These are phyloP conservation scores for Dysdera silvatica DNA, from an alignment of 1,140 invertebrate genomes.

Conservation along the genomic window DNA sequence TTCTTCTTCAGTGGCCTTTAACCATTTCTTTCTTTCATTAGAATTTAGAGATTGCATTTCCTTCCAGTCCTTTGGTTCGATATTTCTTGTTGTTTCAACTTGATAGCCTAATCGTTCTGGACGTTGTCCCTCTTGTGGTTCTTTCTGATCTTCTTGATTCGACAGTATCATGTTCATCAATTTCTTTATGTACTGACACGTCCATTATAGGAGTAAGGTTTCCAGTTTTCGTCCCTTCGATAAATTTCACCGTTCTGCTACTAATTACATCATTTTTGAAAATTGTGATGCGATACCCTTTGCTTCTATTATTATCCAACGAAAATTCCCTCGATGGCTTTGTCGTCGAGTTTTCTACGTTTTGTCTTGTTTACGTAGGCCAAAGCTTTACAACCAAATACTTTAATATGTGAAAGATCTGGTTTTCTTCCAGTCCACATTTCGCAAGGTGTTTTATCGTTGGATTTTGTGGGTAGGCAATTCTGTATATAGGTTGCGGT, in stretches of 20 bases:
- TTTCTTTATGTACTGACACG: no score
- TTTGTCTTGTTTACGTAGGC: conserved; percentile 27
- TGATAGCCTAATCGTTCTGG: no score
- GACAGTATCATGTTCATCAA: no score
- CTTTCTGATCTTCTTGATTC: no score
- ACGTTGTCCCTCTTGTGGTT: no score
- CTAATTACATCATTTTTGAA: neutral
- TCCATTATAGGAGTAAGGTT: no score
- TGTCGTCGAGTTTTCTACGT: conserved; percentile 10
- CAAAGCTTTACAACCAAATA: conserved; percentile 9
- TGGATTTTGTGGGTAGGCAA: conserved; percentile 14
- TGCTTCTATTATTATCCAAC: conserved; percentile 12
- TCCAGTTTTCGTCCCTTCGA: no score
- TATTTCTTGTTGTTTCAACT: no score
- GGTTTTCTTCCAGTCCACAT: neutral
- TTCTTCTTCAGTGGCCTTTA: no score
- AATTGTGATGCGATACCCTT: neutral
- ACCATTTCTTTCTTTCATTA: no score
- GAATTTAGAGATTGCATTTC: no score
- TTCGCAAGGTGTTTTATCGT: conserved; percentile 39
- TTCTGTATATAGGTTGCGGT: conserved; percentile 28
- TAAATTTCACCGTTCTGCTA: conserved; percentile 2
- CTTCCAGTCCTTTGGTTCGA: no score
- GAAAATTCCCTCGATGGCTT: neutral
- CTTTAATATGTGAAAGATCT: conserved; percentile 1